Conservation (phyloP, 2,797 vertebrate species). For the Macropus fuliginosus region DNA sequence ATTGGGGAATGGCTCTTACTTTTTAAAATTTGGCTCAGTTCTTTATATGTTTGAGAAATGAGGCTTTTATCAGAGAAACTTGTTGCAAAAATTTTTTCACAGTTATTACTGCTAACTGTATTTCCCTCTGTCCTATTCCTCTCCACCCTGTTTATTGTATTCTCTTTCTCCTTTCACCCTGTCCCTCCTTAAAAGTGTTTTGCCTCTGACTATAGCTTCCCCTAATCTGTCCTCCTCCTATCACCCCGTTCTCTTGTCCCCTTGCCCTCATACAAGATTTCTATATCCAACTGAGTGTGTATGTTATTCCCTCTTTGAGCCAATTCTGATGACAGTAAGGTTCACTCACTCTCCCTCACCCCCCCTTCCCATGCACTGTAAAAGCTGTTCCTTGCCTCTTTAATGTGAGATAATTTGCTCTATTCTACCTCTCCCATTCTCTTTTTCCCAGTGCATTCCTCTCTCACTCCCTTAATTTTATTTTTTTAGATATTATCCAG, state of each 20-base stretch:
- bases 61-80: background rate
- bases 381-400: background rate
- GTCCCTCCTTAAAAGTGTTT: background rate
- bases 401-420: background rate
- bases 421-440: background rate
- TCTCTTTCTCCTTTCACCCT: background rate
- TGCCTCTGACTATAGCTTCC: background rate
- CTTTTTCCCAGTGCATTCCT: background rate
- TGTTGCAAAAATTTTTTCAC: background rate
- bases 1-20: background rate
- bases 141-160: background rate
- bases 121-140: background rate
- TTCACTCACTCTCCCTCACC: background rate
- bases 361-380: background rate
- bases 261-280: background rate
- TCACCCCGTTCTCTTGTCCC: background rate
- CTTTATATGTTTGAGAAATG: background rate
- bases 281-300: background rate
- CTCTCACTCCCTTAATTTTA: background rate
- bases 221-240: background rate
- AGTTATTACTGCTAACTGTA: background rate
- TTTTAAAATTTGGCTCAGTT: background rate
- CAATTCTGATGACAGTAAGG: background rate
- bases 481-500: background rate
- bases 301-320: background rate